A percentile compares a stretch with the other conserved stretches of the same genome.
Evolutionary conservation across 2,113 vertebrate species (phyloP).

Genomic region (Lucifuga dentata): DNA sequence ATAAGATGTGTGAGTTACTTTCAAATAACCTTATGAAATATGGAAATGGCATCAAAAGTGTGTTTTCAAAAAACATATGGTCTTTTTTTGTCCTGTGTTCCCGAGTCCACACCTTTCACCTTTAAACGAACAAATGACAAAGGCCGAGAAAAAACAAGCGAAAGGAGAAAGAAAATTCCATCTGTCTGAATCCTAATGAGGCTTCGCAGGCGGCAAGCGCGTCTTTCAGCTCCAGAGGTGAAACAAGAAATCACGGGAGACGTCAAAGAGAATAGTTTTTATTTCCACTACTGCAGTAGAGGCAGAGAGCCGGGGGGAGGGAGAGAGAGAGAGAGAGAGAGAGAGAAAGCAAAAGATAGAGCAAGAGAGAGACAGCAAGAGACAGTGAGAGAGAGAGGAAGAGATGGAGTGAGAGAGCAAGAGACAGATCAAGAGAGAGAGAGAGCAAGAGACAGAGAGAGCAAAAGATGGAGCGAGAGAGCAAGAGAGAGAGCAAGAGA

Average conservation of each 20-base stretch:
- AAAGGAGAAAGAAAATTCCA: constrained; percentile 69
- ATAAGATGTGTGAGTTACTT: constrained; percentile 38
- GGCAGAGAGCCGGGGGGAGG: too few species aligned
- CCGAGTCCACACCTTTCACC: constrained; percentile 56
- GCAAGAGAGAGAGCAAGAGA: too few species aligned
- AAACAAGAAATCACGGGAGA: constrained; percentile 52
- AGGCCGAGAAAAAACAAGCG: constrained; percentile 38
- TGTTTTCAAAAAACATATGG: constrained; percentile 44
- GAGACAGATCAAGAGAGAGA: too few species aligned
- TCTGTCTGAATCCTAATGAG: constrained; percentile 81
- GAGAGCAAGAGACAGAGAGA: too few species aligned
- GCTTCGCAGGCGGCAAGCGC: constrained; percentile 59
- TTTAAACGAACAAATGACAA: constrained; percentile 67
- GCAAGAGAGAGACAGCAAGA: too few species aligned
- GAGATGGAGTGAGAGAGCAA: too few species aligned
- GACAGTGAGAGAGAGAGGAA: too few species aligned
- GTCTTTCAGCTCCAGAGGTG: constrained; percentile 80
- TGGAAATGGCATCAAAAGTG: constrained; percentile 28
- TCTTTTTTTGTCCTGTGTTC: constrained; percentile 62
- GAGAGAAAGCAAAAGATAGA: too few species aligned
- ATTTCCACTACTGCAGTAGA: constrained; percentile 37
- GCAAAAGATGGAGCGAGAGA: too few species aligned
- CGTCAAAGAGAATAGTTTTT: constrained; percentile 39
- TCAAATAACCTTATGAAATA: constrained; percentile 65
- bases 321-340: too few species aligned